phyloP scores from a whole-genome alignment of 2,888 invertebrate species.

The Leucania comma region DNA sequence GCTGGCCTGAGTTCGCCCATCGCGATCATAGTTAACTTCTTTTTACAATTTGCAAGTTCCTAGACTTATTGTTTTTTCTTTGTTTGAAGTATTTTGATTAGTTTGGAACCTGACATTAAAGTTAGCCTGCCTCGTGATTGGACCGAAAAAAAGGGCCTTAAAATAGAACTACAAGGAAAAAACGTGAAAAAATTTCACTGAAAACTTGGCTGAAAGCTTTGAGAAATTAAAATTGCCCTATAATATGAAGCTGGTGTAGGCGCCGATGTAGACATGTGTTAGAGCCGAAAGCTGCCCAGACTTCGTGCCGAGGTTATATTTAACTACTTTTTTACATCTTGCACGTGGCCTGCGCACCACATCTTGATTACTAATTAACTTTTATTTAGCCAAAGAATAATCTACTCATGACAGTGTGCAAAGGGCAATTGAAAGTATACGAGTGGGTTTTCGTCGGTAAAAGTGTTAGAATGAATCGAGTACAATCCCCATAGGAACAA shows the following conservation, averaged over 20 bases:
- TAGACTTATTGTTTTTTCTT: background rate
- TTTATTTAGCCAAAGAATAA: background rate
- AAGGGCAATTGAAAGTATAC: no score
- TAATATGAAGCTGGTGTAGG: conserved; percentile 42
- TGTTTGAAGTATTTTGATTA: background rate
- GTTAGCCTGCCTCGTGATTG: conserved; percentile 1
- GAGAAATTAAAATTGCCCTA: conserved; percentile 41
- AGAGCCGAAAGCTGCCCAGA: conserved; percentile 32
- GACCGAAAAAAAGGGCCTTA: background rate
- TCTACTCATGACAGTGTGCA: background rate
- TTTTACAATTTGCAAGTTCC: conserved; percentile 32
- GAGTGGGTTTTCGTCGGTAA: no score
- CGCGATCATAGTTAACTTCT: conserved; percentile 39
- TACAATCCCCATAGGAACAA: background rate
- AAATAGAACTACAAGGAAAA: conserved; percentile 20
- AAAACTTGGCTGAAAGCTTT: conserved; percentile 28
- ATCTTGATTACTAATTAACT: conserved; percentile 14
- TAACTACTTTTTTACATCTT: conserved; percentile 36
- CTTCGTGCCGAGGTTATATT: conserved; percentile 33
- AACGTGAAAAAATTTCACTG: conserved; percentile 13
- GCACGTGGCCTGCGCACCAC: conserved; percentile 37
- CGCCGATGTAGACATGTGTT: conserved; percentile 34
- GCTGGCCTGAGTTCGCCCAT: conserved; percentile 25
- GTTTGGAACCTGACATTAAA: conserved; percentile 6
- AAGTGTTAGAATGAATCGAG: background rate